Percentiles rank a stretch among this genome's conserved stretches.
Evolutionary conservation across 2,113 vertebrate genomes (phyloP).

Genomic region (Barbus barbus): DNA sequence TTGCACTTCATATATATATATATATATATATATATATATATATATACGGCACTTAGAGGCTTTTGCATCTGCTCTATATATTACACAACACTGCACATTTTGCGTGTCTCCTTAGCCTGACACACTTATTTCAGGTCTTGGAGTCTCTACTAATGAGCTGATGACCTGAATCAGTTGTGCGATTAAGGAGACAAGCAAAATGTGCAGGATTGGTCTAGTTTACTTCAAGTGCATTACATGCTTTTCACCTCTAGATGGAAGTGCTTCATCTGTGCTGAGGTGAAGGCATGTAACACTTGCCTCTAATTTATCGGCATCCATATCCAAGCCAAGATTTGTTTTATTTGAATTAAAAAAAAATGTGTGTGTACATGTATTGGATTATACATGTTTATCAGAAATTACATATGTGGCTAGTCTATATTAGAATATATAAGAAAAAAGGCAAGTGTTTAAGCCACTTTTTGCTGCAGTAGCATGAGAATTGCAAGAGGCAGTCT

Average conservation of each 20-base stretch:
- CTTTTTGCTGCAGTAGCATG: background rate
- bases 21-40: too few relatives aligned
- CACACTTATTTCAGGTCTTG: background rate
- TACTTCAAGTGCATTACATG: background rate
- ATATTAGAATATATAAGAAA: background rate
- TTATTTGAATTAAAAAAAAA: too few relatives aligned
- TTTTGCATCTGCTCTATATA: too few relatives aligned
- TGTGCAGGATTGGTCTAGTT: background rate
- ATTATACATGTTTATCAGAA: background rate
- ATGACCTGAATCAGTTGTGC: background rate
- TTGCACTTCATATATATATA: too few relatives aligned
- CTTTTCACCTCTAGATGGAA: slow-evolving; percentile 65
- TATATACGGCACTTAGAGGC: too few relatives aligned
- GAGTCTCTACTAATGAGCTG: background rate
- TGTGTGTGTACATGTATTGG: too few relatives aligned
- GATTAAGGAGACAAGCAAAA: background rate
- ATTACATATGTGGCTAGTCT: background rate
- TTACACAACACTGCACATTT: too few relatives aligned
- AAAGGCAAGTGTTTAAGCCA: background rate
- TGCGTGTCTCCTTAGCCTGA: background rate
- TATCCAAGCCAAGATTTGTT: too few relatives aligned
- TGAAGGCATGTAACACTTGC: background rate
- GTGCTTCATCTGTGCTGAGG: slow-evolving; percentile 11
- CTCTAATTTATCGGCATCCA: background rate
- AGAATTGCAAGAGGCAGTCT: background rate